Evolutionary conservation across 2,113 vertebrate species (phyloP).

Genomic region (Holacanthus passer): DNA sequence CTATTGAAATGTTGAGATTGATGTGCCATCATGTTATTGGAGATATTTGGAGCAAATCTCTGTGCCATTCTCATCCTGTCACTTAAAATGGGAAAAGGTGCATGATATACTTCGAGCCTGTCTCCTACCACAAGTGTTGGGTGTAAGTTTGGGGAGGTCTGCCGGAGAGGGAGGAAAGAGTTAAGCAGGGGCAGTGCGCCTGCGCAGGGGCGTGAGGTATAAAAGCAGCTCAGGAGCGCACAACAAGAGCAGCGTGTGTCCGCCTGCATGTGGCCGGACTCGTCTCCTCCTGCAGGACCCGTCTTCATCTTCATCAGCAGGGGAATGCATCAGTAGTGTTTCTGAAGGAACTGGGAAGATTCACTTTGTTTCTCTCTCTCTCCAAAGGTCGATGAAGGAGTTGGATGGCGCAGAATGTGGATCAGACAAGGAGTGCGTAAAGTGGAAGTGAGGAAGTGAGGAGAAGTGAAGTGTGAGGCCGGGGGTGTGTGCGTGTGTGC

Average conservation of each 20-base stretch:
- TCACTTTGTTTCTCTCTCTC: not conserved
- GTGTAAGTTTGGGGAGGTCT: constrained; percentile 26
- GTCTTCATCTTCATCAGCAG: constrained; percentile 8
- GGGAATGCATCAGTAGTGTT: constrained; percentile 60
- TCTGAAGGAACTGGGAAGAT: constrained; percentile 44
- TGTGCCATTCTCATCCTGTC: not conserved
- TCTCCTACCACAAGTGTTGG: too few relatives aligned
- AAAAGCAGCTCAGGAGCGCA: constrained; percentile 79
- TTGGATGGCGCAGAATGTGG: constrained; percentile 59
- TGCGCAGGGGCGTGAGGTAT: constrained; percentile 79
- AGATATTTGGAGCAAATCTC: not conserved
- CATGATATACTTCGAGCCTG: not conserved
- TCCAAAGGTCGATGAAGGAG: constrained; percentile 4
- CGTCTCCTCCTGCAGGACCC: constrained; percentile 41
- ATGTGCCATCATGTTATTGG: not conserved
- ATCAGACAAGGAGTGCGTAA: constrained; percentile 37
- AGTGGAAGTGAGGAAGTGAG: constrained; percentile 42
- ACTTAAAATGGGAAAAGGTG: not conserved
- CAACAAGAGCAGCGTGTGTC: constrained; percentile 75
- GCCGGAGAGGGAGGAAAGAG: constrained; percentile 71
- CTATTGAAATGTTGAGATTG: not conserved
- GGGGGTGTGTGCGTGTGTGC: constrained; percentile 69
- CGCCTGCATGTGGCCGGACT: constrained; percentile 46
- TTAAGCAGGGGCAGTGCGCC: constrained; percentile 81
- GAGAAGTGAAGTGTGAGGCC: constrained; percentile 50